These are phyloP conservation scores for Enteromius afrohamiltoni DNA, from an alignment of 2,797 vertebrate species.

Conservation along the genomic window DNA sequence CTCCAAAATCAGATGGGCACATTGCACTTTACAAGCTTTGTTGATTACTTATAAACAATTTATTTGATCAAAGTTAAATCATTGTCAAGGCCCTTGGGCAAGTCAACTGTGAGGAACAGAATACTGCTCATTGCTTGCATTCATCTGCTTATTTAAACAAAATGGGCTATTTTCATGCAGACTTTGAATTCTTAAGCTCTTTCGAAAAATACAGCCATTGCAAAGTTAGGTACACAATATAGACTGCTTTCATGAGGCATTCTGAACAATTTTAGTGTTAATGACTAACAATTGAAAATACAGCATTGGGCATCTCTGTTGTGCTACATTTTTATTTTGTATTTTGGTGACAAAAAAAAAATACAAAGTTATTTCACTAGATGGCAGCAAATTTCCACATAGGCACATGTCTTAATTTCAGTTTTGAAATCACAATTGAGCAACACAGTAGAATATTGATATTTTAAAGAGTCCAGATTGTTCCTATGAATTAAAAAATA, in stretches of 20 bases:
- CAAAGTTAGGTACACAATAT: neutral
- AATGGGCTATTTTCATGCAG: neutral
- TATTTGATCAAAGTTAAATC: neutral
- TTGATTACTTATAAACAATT: neutral
- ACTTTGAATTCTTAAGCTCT: neutral
- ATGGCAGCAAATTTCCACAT: conserved; percentile 8
- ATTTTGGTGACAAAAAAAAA: neutral
- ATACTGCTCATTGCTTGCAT: neutral
- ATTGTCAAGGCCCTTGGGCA: neutral
- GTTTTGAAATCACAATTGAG: neutral
- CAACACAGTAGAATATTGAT: neutral
- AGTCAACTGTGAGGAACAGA: neutral
- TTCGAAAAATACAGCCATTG: neutral
- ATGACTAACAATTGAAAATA: neutral
- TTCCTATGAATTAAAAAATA: neutral
- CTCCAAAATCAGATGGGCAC: neutral
- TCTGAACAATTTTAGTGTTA: neutral
- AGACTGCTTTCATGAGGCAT: neutral
- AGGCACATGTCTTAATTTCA: neutral
- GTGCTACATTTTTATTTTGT: neutral
- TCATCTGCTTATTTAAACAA: neutral
- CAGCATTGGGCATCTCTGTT: neutral
- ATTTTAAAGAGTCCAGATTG: neutral
- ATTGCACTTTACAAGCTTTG: neutral
- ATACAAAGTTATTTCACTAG: conserved; percentile 7